phyloP scores from a whole-genome alignment of 2,797 vertebrate species.

The Gallirallus australis region DNA sequence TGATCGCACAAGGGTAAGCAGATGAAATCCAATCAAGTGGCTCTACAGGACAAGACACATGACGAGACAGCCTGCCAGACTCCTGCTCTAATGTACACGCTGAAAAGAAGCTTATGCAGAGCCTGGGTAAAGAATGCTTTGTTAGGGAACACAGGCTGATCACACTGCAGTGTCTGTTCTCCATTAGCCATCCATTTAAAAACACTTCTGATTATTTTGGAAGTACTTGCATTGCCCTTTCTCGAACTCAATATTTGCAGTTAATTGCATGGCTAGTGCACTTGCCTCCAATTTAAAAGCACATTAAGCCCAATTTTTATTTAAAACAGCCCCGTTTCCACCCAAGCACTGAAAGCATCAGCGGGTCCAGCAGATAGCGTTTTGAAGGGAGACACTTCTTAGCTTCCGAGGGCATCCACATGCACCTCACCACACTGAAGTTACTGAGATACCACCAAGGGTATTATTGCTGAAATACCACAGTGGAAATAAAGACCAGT shows the following conservation, averaged over 20 bases:
- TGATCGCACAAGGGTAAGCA: slow-evolving; percentile 72
- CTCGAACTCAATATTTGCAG: slow-evolving; percentile 63
- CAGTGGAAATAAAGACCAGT: not conserved
- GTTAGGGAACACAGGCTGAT: slow-evolving; percentile 67
- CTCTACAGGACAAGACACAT: slow-evolving; percentile 76
- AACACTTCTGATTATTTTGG: slow-evolving; percentile 65
- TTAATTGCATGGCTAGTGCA: slow-evolving; percentile 63
- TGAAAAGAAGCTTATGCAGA: slow-evolving; percentile 69
- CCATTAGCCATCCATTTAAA: slow-evolving; percentile 72
- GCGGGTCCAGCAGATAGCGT: not conserved
- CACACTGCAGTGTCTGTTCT: slow-evolving; percentile 62
- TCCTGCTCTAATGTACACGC: slow-evolving; percentile 63
- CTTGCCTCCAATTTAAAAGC: slow-evolving; percentile 65
- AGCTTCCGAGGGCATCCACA: fast-evolving
- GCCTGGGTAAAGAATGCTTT: slow-evolving; percentile 72
- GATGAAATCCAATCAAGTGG: slow-evolving; percentile 79
- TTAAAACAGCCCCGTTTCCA: slow-evolving; percentile 47
- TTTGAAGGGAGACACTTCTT: not conserved
- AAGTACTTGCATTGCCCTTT: slow-evolving; percentile 58
- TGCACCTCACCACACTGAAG: not conserved
- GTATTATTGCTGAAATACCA: too few relatives aligned
- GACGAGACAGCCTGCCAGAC: slow-evolving; percentile 68
- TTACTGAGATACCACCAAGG: not conserved
- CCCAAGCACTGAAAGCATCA: not conserved
- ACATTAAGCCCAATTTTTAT: slow-evolving; percentile 57